These are phyloP conservation scores for Tetrax tetrax DNA, from an alignment of 2,113 vertebrate species.

Conservation along the genomic window DNA sequence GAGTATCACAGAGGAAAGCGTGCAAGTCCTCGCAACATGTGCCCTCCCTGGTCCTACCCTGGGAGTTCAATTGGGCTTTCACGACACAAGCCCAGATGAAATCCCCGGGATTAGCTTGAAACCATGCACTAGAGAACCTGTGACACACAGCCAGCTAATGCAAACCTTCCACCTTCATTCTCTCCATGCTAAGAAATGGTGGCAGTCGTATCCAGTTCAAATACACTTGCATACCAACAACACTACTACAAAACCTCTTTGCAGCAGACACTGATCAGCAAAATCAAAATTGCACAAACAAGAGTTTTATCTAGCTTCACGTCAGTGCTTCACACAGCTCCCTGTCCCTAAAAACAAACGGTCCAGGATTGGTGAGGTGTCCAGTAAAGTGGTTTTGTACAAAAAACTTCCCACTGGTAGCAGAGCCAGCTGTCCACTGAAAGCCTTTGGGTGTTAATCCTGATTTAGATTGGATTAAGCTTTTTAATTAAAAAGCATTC, in stretches of 20 bases:
- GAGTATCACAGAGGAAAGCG: not conserved
- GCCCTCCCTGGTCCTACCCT: not conserved
- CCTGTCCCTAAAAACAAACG: not conserved
- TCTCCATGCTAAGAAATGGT: not conserved
- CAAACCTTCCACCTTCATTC: not conserved
- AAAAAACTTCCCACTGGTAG: slow-evolving; percentile 33
- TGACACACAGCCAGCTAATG: not conserved
- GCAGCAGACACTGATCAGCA: not conserved
- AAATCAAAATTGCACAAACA: not conserved
- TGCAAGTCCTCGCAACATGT: fast-evolving
- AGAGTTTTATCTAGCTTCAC: not conserved
- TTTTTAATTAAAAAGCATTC: slow-evolving; percentile 64
- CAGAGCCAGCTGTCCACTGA: slow-evolving; percentile 47
- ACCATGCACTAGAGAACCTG: not conserved
- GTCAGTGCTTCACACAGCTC: not conserved
- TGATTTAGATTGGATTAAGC: slow-evolving; percentile 51
- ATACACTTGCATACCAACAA: not conserved
- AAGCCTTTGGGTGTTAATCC: slow-evolving; percentile 58
- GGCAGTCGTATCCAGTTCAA: not conserved
- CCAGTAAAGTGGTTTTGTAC: slow-evolving; percentile 32
- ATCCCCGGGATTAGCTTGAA: not conserved
- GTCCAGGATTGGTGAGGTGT: not conserved
- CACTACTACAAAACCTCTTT: not conserved
- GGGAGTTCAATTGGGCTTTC: not conserved
- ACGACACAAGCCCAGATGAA: not conserved